phyloP scores from a whole-genome alignment of 1,140 invertebrate species.

The Euura lappo region DNA sequence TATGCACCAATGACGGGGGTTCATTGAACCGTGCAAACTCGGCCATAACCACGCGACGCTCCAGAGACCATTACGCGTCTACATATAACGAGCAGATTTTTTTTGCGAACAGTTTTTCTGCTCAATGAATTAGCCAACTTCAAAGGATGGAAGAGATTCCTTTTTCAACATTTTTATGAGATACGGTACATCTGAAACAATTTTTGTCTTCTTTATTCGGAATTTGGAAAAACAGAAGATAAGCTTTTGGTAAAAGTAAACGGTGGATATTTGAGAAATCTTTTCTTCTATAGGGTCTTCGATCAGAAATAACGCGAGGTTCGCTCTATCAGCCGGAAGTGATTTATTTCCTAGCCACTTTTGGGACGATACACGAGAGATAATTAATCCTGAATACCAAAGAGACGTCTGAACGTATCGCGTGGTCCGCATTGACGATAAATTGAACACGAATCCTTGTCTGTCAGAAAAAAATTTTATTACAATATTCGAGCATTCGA shows the following conservation, averaged over 20 bases:
- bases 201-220: neutral
- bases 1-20: neutral
- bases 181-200: neutral
- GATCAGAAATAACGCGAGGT: neutral
- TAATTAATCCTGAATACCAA: conserved; percentile 1
- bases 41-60: neutral
- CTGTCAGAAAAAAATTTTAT: no score
- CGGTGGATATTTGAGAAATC: neutral
- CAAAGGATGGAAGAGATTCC: no score
- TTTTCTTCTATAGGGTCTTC: neutral
- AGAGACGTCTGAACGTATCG: no score
- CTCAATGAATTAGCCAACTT: no score
- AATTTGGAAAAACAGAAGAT: neutral
- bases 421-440: neutral
- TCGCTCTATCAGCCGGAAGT: neutral
- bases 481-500: no score
- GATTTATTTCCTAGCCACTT: neutral
- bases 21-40: neutral
- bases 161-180: neutral
- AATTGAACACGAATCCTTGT: neutral
- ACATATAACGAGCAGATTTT: no score
- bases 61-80: no score
- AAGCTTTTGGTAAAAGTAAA: neutral
- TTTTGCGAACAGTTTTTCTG: no score
- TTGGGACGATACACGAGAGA: neutral